Evolutionary conservation across 92 coral and sea anemone species (phyloP).

Genomic region (Epizoanthus rinbou): DNA sequence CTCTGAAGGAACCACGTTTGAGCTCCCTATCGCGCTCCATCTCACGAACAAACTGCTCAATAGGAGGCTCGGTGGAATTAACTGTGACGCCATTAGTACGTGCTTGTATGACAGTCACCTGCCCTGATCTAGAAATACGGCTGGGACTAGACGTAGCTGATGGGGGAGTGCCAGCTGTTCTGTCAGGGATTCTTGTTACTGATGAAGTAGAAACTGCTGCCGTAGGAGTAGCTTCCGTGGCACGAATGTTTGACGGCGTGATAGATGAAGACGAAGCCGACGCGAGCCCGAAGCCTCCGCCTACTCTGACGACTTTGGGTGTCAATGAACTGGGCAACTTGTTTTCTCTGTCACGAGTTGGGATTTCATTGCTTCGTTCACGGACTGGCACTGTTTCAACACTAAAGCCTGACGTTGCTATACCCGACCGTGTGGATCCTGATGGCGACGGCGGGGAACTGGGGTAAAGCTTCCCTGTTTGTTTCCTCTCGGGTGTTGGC

Average conservation of each 20-base stretch:
- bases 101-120: background rate
- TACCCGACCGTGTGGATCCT: slow-evolving; percentile 2
- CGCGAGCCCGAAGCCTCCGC: slow-evolving; percentile 28
- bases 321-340: slow-evolving; percentile 1
- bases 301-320: slow-evolving; percentile 33
- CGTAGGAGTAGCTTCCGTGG: slow-evolving; percentile 1
- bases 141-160: background rate
- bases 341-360: background rate
- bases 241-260: background rate
- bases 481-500: slow-evolving; percentile 30
- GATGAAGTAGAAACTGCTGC: slow-evolving; percentile 18
- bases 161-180: background rate
- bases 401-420: slow-evolving; percentile 7
- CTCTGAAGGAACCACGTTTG: slow-evolving; percentile 38
- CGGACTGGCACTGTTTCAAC: slow-evolving; percentile 17
- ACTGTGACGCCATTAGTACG: background rate
- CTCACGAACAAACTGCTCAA: slow-evolving; percentile 39
- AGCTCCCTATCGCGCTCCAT: slow-evolving; percentile 41
- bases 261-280: slow-evolving; percentile 28
- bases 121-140: background rate
- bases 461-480: slow-evolving; percentile 23
- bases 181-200: background rate
- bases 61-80: slow-evolving; percentile 9
- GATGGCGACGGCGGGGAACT: slow-evolving; percentile 48
- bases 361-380: slow-evolving; percentile 6